A percentile compares a stretch with the other conserved stretches of the same genome.
phyloP scores from a whole-genome alignment of 2,888 invertebrate species.

The Cheilosia grossa region DNA sequence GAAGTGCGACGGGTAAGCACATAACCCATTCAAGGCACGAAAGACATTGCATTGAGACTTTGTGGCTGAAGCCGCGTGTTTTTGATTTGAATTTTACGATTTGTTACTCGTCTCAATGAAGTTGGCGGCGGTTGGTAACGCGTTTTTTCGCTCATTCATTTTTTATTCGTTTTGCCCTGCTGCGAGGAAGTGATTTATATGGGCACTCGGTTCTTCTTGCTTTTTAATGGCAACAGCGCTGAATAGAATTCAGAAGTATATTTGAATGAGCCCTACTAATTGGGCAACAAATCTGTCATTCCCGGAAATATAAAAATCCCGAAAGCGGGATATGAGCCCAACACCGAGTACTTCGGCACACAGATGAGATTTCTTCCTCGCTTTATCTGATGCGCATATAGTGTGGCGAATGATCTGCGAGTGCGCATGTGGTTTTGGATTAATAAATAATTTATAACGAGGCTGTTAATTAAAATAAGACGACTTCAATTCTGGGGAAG shows the following conservation, averaged over 20 bases:
- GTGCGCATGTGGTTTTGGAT: conserved; percentile 72
- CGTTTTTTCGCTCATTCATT: conserved; percentile 64
- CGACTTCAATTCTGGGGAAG: conserved; percentile 67
- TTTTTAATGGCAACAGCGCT: conserved; percentile 58
- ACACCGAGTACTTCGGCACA: conserved; percentile 27
- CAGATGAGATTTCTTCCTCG: conserved; percentile 5
- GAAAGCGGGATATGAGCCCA: conserved; percentile 42
- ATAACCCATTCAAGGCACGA: conserved; percentile 56
- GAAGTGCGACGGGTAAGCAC: conserved; percentile 11
- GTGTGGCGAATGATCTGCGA: conserved; percentile 57
- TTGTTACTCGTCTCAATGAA: conserved; percentile 57
- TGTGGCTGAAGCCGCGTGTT: conserved; percentile 50
- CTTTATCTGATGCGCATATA: not conserved
- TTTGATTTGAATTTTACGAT: conserved; percentile 70
- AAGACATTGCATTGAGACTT: conserved; percentile 3
- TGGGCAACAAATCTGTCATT: conserved; percentile 83
- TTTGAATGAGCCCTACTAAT: conserved; percentile 75
- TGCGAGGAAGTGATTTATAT: conserved; percentile 66
- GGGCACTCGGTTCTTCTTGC: conserved; percentile 44
- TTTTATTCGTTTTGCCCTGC: conserved; percentile 38
- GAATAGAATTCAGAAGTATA: conserved; percentile 73
- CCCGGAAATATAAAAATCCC: conserved; percentile 79
- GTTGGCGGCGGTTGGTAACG: conserved; percentile 48
- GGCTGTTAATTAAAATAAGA: conserved; percentile 75
- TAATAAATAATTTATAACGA: conserved; percentile 75